phyloP scores from a whole-genome alignment of 2,797 vertebrate species.

The Sitta carolinensis region DNA sequence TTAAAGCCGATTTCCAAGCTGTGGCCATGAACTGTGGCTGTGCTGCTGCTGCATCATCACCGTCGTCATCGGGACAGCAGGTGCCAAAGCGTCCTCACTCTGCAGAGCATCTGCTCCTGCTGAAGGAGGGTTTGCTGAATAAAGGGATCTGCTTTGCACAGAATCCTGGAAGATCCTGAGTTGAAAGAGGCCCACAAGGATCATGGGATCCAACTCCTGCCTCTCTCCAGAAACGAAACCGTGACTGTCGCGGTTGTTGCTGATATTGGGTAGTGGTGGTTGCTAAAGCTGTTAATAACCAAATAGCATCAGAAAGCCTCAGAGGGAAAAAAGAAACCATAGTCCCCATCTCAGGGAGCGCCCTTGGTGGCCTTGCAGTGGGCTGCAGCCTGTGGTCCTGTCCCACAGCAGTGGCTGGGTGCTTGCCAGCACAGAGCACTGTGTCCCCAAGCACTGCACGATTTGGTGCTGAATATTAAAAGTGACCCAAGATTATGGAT shows the following conservation, averaged over 20 bases:
- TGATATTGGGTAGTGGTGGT: not conserved
- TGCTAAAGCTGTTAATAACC: not conserved
- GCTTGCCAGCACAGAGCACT: not conserved
- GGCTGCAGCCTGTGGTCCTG: not conserved
- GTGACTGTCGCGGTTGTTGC: accelerated
- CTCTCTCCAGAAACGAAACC: not conserved
- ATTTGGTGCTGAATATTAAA: not conserved
- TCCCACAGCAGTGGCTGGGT: not conserved
- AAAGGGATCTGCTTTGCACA: not conserved
- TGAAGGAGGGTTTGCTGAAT: not conserved
- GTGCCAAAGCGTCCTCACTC: not conserved
- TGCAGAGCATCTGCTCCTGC: not conserved
- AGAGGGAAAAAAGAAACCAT: accelerated
- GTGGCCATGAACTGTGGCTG: not conserved
- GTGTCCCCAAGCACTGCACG: not conserved
- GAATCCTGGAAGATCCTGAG: accelerated
- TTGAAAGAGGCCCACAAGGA: not conserved
- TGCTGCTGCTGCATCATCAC: not conserved
- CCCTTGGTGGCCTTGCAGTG: not conserved
- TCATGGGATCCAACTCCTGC: not conserved
- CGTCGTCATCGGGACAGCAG: not conserved
- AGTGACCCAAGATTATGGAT: not conserved
- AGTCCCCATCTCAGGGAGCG: not conserved
- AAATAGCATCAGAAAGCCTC: not conserved
- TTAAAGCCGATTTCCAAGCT: not conserved